Evolutionary conservation across 2,888 invertebrate species (phyloP), one percentile per base, ranked within the genome.

Genomic region (Heteromyza rotundicornis): DNA sequence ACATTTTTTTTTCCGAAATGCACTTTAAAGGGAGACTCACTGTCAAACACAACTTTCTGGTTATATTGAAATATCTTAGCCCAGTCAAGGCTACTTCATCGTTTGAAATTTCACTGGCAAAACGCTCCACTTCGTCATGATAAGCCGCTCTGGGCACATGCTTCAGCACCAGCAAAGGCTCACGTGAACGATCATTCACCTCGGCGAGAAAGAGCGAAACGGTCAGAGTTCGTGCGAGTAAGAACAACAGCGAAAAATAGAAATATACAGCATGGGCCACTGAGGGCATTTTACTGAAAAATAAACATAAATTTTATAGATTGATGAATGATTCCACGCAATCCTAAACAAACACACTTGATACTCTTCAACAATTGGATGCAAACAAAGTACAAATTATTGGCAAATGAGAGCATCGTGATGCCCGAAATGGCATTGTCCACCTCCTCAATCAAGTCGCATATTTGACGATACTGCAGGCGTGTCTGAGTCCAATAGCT

Each of bases 301-400:
- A 20, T 49, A 20, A 14, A n/a, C 14, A 40, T 3, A 40, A 47
- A 20, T n/a, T 40, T 8, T 14, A n/a, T n/a, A 7, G 14, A n/a
- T 40, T 8, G 19, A 47, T 20, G 47, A 3, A 17, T 14, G 17
- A 14, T 20, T 47, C 20, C 3, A 8, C 8, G 47, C 14, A n/a
- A n/a, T n/a, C n/a, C n/a, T n/a, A n/a, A n/a, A n/a, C 19, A 40
- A n/a, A 64, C 75, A 69, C 65, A 83, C 83, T 81, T 85, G 67
- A 87, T 82, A 57, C 86, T 86, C 73, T 85, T 84, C 55, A 87
- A 80, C 44, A 87, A 80, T 67, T 87, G 87, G 47, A 86, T 84
- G 65, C 87, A 86, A 65, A 87, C 85, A 67, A 86, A 87, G 72
- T 86, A 87, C 27, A 87, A 79, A 79, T 87, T 86, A 63, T 84